Base-by-base conservation (phyloP, 2,797 vertebrate genomes). In the Falco berigora region DNA sequence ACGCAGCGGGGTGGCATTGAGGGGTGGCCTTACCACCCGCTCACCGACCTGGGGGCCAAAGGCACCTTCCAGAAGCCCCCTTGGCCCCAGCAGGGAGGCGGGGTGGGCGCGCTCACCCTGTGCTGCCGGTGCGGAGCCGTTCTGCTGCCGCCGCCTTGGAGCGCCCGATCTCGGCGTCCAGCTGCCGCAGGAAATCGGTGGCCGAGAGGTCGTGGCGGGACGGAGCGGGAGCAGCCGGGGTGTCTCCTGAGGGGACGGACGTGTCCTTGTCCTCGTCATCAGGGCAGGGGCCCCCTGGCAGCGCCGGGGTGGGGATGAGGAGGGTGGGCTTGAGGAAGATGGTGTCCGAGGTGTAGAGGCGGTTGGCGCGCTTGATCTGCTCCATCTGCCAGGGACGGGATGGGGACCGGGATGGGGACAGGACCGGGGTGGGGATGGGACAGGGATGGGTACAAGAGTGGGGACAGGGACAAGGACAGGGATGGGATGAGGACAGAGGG, bases 341-440 rank as follows among this genome's bases (percentile, higher is more conserved):
- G 4, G 98, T 99, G 97, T 99, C 99, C 9, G 99, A 99, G 75
- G 99, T 98, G 97, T 99, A 99, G 82, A 99, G 98, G 61, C 99
- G 98, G 95, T 99, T 99, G 56, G 98, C 98, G 47, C 99, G 97
- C 81, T 99, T 98, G 96, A 99, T 99, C 95, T 99, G 98, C 95
- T 99, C 99, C 97, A 98, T 99, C 99, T 99, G 97, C 22, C 25
- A 18, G 38, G 44, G 25, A 56, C 2, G 8, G n/a, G 49, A n/a
- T 1, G 8, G 61, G 46, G 49, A 19, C 6, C 4, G 32, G 24
- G 18, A 13, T 4, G 38, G 50, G 28, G 61, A 11, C 8, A 12
- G 38, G 27, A 28, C 30, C 21, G 2, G 40, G 20, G 5, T 15
- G 10, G 19, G 34, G 36, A 52, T 2, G 7, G 27, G 28, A 40